Evolutionary conservation across 2,113 vertebrate genomes (phyloP), one percentile per base, ranked within the genome.

Genomic region (Myotis davidii): DNA sequence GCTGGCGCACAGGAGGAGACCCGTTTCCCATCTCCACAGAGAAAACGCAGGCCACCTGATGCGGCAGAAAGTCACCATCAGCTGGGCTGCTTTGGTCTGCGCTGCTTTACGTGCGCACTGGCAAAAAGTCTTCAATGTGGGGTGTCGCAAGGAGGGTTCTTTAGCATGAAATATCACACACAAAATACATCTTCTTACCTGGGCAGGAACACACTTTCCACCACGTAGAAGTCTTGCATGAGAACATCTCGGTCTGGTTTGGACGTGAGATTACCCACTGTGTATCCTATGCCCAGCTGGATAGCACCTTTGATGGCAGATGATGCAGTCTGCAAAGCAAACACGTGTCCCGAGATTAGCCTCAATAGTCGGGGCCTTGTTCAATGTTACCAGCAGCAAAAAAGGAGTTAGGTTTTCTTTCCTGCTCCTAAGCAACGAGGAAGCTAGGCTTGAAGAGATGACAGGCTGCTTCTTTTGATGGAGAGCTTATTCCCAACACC

Each of bases 181-280:
- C 18, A 32, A 54, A 42, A 42, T 6, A 73, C 52, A 85, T 88
- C 37, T 61, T 69, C 98, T 98, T 99, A 99, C 99, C 99, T 99
- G 73, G 99, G 99, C 74, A 99, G 98, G 98, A 99, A 99, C 39
- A 99, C 99, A 65, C 99, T 99, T 98, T 99, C 99, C 90, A 99
- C 99, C 94, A 99, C 98, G 25, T 99, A 99, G 97, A 99, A 99
- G 94, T 99, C 99, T 98, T 99, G 99, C 99, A 99, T 99, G 94
- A 99, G 99, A 76, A 99, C 99, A 98, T 99, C 99, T 98, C 99
- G 98, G 97, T 99, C 99, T 0, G 99, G 99, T 97, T 99, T 99
- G 70, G 99, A 99, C 84, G 99, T 99, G 88, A 99, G 99, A 95
- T 99, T 99, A 84, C 99, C 99, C 92, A 99, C 99, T 0, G 99